Base-by-base conservation (phyloP, 2,888 invertebrate genomes). In the Spilosoma lubricipeda region DNA sequence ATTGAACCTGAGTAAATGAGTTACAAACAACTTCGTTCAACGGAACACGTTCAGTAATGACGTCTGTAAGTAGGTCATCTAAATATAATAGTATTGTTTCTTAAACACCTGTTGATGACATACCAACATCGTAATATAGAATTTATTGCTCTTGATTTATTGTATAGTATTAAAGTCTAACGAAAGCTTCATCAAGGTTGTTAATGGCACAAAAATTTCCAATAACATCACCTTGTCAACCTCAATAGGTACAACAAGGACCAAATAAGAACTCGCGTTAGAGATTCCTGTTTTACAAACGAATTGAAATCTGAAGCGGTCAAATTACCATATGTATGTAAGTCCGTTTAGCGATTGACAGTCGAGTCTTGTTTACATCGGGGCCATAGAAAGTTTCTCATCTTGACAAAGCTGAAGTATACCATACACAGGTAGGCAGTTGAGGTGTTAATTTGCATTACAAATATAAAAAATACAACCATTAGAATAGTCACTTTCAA, bases 341-440 rank as follows among this genome's bases (percentile, higher is more conserved):
- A 90, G 88, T 91, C 89, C 91, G 90, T 90, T 87, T 83, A 83
- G 87, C 82, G 87, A 92, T 93, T 92, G 90, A 83, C 88, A 93
- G 89, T 91, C 92, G 83, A 79, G 89, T 83, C 89, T 86, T 86
- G 88, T 89, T 78, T 78, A 77, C 89, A 93, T 89, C 85, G 91
- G 88, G 94, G 93, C 77, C 93, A 85, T 91, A 94, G 94, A 95
- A 95, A 95, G 94, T 92, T 86, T 81, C 80, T 85, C 89, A 91
- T 92, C 90, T 93, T 90, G 89, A 93, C 93, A 92, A 92, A 90
- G 87, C 89, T 88, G 87, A 92, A 93, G 93, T 93, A 93, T 91
- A 91, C 93, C 92, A 91, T 88, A 90, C 85, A 85, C 77, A 80
- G 79, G 72, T 77, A 82, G 79, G 72, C 77, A 82, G 83, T 84